phyloP scores from a whole-genome alignment of 2,113 vertebrate species.

The Heteronetta atricapilla region DNA sequence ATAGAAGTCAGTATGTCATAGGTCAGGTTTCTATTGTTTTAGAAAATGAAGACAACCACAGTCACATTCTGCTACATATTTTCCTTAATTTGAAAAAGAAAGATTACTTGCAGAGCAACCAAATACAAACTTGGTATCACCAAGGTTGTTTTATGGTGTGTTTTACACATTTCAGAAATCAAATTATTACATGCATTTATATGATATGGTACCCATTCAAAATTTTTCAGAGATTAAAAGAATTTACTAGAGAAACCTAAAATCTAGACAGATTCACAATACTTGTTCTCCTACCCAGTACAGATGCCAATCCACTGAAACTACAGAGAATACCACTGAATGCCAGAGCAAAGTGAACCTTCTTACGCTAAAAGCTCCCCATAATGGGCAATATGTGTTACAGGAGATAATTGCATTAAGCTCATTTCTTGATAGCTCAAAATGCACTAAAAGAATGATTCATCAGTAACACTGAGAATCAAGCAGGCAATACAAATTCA shows the following conservation, averaged over 20 bases:
- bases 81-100: not conserved
- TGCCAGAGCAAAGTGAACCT: not conserved
- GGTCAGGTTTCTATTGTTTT: not conserved
- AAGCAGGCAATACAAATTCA: not conserved
- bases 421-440: not conserved
- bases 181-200: not conserved
- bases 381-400: not conserved
- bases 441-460: not conserved
- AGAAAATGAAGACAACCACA: not conserved
- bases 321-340: not conserved
- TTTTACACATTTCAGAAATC: not conserved
- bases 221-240: not conserved
- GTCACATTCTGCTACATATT: not conserved
- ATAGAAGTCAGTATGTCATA: no score
- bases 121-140: not conserved
- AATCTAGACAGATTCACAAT: not conserved
- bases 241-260: not conserved
- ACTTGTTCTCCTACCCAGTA: not conserved
- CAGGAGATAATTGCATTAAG: not conserved
- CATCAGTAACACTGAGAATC: not conserved
- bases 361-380: not conserved
- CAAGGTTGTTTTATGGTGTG: rapidly evolving
- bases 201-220: not conserved
- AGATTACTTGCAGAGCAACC: not conserved
- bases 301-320: not conserved